A percentile compares a stretch with the other conserved stretches of the same genome.
These are phyloP conservation scores for Chloromyia formosa DNA, from an alignment of 2,888 invertebrate genomes.

Conservation along the genomic window DNA sequence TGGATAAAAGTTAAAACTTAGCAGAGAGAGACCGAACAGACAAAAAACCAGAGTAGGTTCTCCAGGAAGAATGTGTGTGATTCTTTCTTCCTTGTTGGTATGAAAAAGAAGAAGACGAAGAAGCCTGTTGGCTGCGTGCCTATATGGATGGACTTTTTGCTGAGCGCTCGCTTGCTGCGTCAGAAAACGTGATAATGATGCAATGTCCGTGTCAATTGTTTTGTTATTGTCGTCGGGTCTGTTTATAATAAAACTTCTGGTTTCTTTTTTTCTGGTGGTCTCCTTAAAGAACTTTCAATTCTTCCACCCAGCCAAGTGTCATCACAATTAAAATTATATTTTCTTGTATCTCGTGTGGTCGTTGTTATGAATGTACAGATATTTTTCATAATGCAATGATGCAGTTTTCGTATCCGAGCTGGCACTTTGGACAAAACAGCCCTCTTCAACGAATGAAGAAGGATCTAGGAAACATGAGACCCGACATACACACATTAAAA, in stretches of 20 bases:
- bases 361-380: background rate
- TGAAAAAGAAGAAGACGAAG: no score
- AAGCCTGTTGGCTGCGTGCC: no score
- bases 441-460: background rate
- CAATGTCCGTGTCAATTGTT: constrained; percentile 49
- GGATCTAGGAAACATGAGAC: background rate
- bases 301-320: constrained; percentile 7
- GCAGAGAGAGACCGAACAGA: background rate
- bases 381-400: constrained; percentile 34
- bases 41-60: no score
- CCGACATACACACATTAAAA: background rate
- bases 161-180: background rate
- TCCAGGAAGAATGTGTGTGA: no score
- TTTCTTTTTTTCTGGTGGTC: constrained; percentile 35
- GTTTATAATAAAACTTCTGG: constrained; percentile 31
- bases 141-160: background rate
- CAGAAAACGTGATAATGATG: constrained; percentile 43
- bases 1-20: constrained; percentile 40
- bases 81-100: background rate
- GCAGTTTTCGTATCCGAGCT: constrained; percentile 17
- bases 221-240: constrained; percentile 42
- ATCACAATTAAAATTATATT: constrained; percentile 36
- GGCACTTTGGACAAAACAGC: no score
- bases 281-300: constrained; percentile 18
- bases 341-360: constrained; percentile 4